Base-by-base conservation (phyloP, 2,888 invertebrate species). In the Nudaria mundana region DNA sequence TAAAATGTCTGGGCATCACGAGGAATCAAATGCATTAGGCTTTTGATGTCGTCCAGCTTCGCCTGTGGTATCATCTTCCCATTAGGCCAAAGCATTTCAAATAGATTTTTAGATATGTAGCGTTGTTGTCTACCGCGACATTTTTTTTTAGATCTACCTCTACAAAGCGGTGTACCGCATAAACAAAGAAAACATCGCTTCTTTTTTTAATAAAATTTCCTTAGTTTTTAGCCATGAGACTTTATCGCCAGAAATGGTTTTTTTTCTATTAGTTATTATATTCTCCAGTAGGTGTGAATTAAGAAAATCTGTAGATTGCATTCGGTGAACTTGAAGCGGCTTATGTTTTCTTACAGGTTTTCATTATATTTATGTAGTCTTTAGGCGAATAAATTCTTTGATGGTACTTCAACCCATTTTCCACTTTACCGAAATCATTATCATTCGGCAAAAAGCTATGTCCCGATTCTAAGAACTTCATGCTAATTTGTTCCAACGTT, bases 381-480 rank as follows among this genome's bases (percentile, higher is more conserved):
- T 51, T 48, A 30, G 46, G 35, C 25, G 35, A 26, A 15, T 47
- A 52, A 10, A 50, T 11, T 32, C 45, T 40, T 33, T 51, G 41
- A 35, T 50, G 38, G 26, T 12, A 10, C 32, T 52, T 50, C 12
- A 52, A n/a, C 18, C 42, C 42, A 42, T 23, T 38, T 40, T 52
- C 44, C 10, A 47, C 26, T 29, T 33, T 31, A 1, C 40, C 40
- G 29, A 52, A 52, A 40, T 52, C 40, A 3, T 35, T 47, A 20
- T 39, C 34, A 10, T 38, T 43, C 4, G 39, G 44, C 14, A 44
- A 16, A 26, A 36, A 44, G 20, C 35, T 35, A 22, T 44, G 44
- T 14, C 44, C 44, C 5, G 35, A 38, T 24, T 43, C 35, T 15
- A 43, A 28, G 20, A 32, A 38, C 24, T 20, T 30, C 11, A 43